phyloP scores from a whole-genome alignment of 92 coral and sea anemone genomes.

The Heteractis magnifica region DNA sequence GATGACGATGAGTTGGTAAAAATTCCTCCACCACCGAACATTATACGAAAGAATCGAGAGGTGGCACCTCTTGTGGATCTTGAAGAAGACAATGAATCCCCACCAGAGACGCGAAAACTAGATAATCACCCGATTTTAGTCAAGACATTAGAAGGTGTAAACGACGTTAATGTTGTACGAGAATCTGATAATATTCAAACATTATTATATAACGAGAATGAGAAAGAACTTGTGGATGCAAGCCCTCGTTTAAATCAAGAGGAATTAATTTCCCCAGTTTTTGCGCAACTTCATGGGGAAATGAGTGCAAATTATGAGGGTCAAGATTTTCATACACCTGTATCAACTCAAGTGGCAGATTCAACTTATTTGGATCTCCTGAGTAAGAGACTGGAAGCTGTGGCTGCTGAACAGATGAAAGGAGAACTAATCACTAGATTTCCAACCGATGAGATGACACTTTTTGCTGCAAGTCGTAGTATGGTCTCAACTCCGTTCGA shows the following conservation, averaged over 20 bases:
- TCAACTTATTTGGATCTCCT: slow-evolving; percentile 30
- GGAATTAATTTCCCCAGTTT: not conserved
- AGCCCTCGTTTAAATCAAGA: not conserved
- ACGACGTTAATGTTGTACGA: not conserved
- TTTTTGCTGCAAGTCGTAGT: slow-evolving; percentile 50
- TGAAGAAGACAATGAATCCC: not conserved
- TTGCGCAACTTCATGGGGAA: not conserved
- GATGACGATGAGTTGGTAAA: slow-evolving; percentile 23
- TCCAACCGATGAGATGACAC: slow-evolving; percentile 40
- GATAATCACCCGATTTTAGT: not conserved
- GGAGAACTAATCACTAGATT: slow-evolving; percentile 39
- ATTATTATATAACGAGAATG: not conserved
- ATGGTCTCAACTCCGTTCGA: slow-evolving; percentile 28
- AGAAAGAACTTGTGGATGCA: not conserved
- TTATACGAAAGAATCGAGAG: slow-evolving; percentile 6
- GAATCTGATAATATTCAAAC: not conserved
- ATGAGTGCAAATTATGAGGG: not conserved
- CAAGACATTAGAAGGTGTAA: not conserved
- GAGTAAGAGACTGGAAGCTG: slow-evolving; percentile 69
- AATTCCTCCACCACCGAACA: slow-evolving; percentile 50
- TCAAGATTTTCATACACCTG: slow-evolving; percentile 4
- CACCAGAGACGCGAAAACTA: not conserved
- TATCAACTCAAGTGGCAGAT: not conserved
- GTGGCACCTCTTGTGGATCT: slow-evolving; percentile 11
- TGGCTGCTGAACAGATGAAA: slow-evolving; percentile 79